Evolutionary conservation across 2,113 vertebrate species (phyloP).

Genomic region (Australoheros scitulus): DNA sequence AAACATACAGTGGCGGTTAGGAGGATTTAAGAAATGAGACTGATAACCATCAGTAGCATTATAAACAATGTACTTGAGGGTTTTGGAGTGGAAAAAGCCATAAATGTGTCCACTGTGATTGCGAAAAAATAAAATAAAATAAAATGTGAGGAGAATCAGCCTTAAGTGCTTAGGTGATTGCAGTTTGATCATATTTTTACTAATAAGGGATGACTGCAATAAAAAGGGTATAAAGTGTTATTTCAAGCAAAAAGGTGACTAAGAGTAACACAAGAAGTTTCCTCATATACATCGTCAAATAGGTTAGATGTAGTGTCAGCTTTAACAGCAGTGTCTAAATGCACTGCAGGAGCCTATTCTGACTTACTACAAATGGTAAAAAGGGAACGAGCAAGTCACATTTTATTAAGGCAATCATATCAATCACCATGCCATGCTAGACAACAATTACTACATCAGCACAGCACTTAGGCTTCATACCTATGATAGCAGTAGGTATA

Average conservation of each 20-base stretch:
- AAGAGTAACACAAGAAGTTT: too few relatives aligned
- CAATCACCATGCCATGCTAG: not conserved
- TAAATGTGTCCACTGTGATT: not conserved
- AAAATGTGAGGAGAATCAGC: fast-evolving
- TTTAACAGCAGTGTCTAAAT: too few relatives aligned
- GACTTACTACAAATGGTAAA: not conserved
- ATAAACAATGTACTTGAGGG: not conserved
- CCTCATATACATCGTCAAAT: too few relatives aligned
- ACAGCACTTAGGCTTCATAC: not conserved
- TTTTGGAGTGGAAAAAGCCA: not conserved
- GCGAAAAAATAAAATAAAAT: not conserved
- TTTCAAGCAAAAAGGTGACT: too few relatives aligned
- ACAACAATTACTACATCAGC: not conserved
- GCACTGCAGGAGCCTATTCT: not conserved
- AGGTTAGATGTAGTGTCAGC: too few relatives aligned
- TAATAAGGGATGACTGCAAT: not conserved
- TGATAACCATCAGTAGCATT: slow-evolving; percentile 18
- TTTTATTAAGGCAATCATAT: slow-evolving; percentile 1
- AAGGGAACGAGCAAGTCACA: not conserved
- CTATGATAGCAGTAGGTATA: not conserved
- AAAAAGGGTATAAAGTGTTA: not conserved
- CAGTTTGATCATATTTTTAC: not conserved
- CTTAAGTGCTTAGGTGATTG: not conserved
- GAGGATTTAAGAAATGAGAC: slow-evolving; percentile 17
- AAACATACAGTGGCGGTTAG: slow-evolving; percentile 19